Conservation (phyloP, 2,797 vertebrate species). For the Muscicapa striata region DNA sequence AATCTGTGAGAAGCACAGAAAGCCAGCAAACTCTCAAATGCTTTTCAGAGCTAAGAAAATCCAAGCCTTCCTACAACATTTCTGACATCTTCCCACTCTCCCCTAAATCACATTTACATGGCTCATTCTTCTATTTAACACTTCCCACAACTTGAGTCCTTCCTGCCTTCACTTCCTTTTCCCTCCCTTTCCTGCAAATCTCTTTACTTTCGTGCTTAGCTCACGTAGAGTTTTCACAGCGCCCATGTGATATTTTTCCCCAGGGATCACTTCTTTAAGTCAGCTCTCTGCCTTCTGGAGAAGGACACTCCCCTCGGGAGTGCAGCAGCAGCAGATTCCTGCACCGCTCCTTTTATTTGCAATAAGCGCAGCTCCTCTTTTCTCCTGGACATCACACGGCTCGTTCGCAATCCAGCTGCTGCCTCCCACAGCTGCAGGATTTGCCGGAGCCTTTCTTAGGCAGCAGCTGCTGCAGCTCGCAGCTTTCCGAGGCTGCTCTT, state of each 20-base stretch:
- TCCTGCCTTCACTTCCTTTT: conserved; percentile 39
- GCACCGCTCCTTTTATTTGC: background rate
- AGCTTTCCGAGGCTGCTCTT: background rate
- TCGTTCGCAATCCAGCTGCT: background rate
- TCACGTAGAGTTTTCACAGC: background rate
- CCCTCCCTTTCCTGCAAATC: conserved; percentile 1
- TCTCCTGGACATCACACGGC: background rate
- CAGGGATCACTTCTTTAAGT: background rate
- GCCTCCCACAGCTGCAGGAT: background rate
- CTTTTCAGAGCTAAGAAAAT: conserved; percentile 39
- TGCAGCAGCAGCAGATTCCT: background rate
- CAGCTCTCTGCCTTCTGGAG: background rate
- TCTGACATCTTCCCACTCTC: conserved; percentile 52
- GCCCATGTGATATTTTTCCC: background rate
- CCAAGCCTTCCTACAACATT: conserved; percentile 30
- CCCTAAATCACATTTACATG: conserved; percentile 26
- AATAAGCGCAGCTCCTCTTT: background rate
- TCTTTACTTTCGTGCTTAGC: background rate
- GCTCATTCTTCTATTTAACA: conserved; percentile 46
- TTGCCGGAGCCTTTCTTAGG: background rate
- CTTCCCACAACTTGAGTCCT: conserved; percentile 35
- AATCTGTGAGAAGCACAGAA: background rate
- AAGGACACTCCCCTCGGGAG: background rate
- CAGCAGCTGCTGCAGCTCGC: background rate
- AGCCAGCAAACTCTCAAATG: background rate